Percentiles rank a stretch among this genome's conserved stretches.
Conservation (phyloP, 2,797 vertebrate genomes). For the Amblyraja radiata region DNA sequence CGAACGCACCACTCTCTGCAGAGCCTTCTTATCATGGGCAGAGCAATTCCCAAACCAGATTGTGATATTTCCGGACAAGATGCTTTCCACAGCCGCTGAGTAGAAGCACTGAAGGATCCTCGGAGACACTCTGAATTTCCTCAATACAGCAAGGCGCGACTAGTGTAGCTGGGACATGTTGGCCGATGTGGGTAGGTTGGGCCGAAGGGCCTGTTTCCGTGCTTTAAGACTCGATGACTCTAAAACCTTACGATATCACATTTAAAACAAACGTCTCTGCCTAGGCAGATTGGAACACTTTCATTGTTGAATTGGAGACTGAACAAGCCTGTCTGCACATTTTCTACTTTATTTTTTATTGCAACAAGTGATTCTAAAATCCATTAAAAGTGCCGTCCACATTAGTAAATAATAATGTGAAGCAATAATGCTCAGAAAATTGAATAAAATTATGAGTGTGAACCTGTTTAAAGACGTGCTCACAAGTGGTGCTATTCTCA, state of each 20-base stretch:
- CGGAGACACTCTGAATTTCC: too few relatives aligned
- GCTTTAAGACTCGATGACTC: too few relatives aligned
- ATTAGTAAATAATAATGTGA: neutral
- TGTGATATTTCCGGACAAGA: too few relatives aligned
- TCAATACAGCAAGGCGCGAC: too few relatives aligned
- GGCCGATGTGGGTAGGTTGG: too few relatives aligned
- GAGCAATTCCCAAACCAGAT: too few relatives aligned
- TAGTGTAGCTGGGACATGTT: too few relatives aligned
- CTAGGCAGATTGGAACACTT: neutral
- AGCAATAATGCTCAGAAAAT: neutral
- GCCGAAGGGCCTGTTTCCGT: too few relatives aligned
- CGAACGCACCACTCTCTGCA: too few relatives aligned
- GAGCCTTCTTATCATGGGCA: too few relatives aligned
- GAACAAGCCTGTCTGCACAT: neutral
- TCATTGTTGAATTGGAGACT: neutral
- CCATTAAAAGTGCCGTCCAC: neutral
- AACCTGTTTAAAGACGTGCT: neutral
- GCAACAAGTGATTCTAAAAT: neutral
- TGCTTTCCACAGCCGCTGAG: too few relatives aligned
- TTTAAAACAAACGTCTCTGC: constrained; percentile 2
- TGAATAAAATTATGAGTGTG: neutral
- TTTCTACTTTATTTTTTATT: neutral
- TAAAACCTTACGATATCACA: neutral
- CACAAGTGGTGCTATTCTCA: neutral
- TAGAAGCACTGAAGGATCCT: too few relatives aligned